Evolutionary conservation across 2,797 vertebrate genomes (phyloP).

Genomic region (Siniperca obscura): DNA sequence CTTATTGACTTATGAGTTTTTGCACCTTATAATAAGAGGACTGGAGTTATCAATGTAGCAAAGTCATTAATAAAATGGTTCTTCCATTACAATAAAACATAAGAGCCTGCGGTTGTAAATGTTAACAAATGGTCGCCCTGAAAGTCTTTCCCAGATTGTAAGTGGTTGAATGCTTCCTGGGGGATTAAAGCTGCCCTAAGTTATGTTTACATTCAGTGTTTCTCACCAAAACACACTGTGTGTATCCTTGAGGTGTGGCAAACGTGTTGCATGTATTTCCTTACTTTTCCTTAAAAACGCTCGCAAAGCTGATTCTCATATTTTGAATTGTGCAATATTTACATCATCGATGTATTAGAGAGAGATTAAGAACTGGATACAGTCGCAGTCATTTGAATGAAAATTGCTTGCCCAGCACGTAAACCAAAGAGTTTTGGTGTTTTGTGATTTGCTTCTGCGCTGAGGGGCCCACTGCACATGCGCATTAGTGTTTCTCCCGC

Average conservation of each 20-base stretch:
- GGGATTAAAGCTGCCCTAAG: neutral
- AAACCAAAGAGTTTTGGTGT: neutral
- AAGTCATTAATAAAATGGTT: neutral
- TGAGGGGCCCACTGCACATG: neutral
- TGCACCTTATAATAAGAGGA: neutral
- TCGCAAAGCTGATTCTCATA: neutral
- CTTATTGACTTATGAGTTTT: neutral
- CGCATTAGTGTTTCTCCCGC: neutral
- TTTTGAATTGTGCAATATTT: neutral
- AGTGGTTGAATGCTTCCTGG: neutral
- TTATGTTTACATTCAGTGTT: neutral
- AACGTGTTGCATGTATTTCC: neutral
- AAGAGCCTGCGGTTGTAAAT: neutral
- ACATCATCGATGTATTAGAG: neutral
- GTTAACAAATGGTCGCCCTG: neutral
- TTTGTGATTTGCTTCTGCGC: neutral
- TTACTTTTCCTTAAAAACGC: neutral
- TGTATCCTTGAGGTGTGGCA: neutral
- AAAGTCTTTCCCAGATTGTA: neutral
- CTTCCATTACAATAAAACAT: neutral
- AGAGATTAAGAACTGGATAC: neutral
- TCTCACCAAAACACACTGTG: neutral
- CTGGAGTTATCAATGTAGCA: neutral
- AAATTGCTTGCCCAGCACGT: neutral
- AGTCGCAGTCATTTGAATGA: neutral